Evolutionary conservation across 1,140 invertebrate genomes (phyloP), one percentile per base, ranked within the genome.

Genomic region (Nylanderia fulva): DNA sequence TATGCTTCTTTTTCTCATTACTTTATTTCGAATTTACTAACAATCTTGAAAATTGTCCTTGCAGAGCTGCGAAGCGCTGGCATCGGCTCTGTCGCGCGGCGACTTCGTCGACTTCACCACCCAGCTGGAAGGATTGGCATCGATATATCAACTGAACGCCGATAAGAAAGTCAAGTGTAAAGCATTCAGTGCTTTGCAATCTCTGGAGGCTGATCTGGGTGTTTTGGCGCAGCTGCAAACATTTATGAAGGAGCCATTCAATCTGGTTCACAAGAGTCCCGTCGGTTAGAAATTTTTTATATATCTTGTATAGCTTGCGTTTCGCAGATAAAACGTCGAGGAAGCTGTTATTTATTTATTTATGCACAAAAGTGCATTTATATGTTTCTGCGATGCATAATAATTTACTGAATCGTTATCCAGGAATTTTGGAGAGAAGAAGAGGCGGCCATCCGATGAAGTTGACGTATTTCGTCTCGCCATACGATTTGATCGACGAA

Each of bases 161-260:
- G 98, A 99, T 91, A 99, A 99, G 92, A 99, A 98, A 95, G 96
- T 98, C 1, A 99, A 99, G 95, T 97, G 97, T 66, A 99, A 99
- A 95, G 98, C 98, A 6, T 99, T 98, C 92, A 97, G 97, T 91
- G 98, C 98, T 29, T 94, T 99, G 29, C 97, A 98, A 92, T 98
- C 98, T 21, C 95, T 99, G 77, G 99, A 99, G 95, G 96, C 97
- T 45, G 99, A 99, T 95, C 95, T 99, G n/a, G 97, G 96, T 84
- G 97, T 96, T 54, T 93, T 99, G 80, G 97, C 98, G 48, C 97
- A 98, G 87, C 93, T 98, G 75, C 97, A 97, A 93, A 96, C 96
- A 87, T 98, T 97, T 89, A 96, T 97, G 74, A 98, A 97, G 93
- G 98, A 99, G 86, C 97, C 98, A 0, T 97, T 98, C 92, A 97